Percentiles rank a stretch among this genome's conserved stretches.
These are phyloP conservation scores for Todus mexicanus DNA, from an alignment of 2,797 vertebrate species.

Conservation along the genomic window DNA sequence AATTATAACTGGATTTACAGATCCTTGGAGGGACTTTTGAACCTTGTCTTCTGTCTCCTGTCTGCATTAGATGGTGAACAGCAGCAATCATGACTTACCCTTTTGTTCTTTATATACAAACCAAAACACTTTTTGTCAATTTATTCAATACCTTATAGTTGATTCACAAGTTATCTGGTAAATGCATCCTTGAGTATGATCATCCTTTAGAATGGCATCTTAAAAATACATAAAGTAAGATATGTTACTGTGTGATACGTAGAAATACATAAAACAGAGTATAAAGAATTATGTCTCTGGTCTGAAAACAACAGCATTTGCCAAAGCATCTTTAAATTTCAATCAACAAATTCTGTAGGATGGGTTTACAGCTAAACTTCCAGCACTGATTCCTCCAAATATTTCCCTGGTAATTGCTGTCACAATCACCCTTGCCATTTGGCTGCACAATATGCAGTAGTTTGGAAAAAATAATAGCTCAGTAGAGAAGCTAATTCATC, in stretches of 20 bases:
- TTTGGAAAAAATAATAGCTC: background rate
- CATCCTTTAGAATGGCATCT: background rate
- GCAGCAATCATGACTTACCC: background rate
- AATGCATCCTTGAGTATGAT: background rate
- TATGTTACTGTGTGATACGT: background rate
- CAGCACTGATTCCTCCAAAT: background rate
- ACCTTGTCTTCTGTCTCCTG: background rate
- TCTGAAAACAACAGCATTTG: background rate
- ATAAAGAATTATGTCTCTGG: background rate
- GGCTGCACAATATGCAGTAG: background rate
- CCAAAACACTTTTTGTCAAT: background rate
- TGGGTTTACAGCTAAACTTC: background rate
- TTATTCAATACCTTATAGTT: constrained; percentile 1
- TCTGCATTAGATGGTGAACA: background rate
- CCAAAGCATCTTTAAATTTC: background rate
- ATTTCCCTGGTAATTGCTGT: background rate
- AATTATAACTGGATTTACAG: background rate
- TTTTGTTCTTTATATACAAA: background rate
- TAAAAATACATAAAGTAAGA: background rate
- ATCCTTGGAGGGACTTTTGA: constrained; percentile 11
- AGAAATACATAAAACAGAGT: background rate
- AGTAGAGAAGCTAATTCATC: background rate
- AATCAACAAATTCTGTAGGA: background rate
- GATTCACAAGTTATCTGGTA: background rate
- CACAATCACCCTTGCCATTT: background rate